Evolutionary conservation across 2,797 vertebrate genomes (phyloP).

Genomic region (Manis pentadactyla): DNA sequence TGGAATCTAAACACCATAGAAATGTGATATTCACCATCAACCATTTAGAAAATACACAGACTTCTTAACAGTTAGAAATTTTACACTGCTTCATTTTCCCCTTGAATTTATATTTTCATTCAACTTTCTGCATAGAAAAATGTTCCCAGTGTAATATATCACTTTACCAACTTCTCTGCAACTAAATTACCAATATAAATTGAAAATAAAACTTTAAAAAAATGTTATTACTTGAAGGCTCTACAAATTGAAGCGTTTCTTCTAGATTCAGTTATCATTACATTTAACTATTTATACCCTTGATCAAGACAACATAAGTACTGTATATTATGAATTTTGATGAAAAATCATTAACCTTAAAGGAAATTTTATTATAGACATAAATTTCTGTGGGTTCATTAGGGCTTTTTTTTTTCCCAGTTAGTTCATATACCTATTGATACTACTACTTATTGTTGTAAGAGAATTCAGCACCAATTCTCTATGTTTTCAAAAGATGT

Average conservation of each 20-base stretch:
- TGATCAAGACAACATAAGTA: conserved; percentile 15
- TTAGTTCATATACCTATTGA: background rate
- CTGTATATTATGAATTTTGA: background rate
- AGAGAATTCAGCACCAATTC: background rate
- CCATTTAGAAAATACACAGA: conserved; percentile 55
- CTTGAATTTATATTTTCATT: conserved; percentile 47
- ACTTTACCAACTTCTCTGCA: conserved; percentile 7
- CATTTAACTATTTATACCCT: background rate
- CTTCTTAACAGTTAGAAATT: conserved; percentile 42
- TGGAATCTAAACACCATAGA: conserved; percentile 51
- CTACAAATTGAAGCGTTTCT: conserved; percentile 10
- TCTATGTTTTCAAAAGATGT: background rate
- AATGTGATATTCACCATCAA: conserved; percentile 56
- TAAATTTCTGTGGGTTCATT: background rate
- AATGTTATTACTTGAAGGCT: background rate
- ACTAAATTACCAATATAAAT: background rate
- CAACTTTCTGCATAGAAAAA: background rate
- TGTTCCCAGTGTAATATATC: background rate
- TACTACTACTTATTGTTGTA: background rate
- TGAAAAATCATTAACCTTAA: conserved; percentile 26
- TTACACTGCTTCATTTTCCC: background rate
- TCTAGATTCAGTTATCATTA: background rate
- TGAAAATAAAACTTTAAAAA: conserved; percentile 33
- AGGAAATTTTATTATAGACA: conserved; percentile 8
- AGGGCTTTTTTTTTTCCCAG: background rate